A percentile compares a stretch with the other conserved stretches of the same genome.
Conservation (phyloP, 2,113 vertebrate species). For the Erythrocercus mccallii region DNA sequence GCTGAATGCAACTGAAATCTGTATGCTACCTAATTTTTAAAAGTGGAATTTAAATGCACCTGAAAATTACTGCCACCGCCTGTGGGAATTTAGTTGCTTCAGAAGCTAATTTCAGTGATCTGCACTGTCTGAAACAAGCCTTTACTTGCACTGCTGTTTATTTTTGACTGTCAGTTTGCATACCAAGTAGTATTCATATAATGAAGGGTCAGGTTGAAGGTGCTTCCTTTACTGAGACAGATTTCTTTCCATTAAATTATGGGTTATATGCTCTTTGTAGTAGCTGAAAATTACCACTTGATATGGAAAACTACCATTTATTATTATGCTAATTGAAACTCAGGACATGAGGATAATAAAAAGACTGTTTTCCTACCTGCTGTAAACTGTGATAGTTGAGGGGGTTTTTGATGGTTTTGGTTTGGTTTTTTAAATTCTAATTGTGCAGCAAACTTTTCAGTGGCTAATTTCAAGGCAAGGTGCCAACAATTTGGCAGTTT, state of each 20-base stretch:
- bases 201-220: background rate
- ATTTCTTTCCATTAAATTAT: background rate
- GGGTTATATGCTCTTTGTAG: background rate
- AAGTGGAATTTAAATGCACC: background rate
- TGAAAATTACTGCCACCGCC: background rate
- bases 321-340: background rate
- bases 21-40: background rate
- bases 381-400: background rate
- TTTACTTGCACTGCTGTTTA: background rate
- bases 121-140: background rate
- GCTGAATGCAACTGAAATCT: background rate
- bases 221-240: background rate
- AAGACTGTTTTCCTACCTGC: background rate
- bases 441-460: background rate
- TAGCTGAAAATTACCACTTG: background rate
- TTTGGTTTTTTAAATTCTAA: background rate
- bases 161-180: background rate
- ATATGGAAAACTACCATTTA: background rate
- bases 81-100: background rate
- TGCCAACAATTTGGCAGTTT: background rate
- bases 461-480: background rate
- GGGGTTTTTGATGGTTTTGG: background rate
- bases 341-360: background rate
- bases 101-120: background rate
- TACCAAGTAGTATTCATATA: background rate